These are phyloP conservation scores for Phaedon cochleariae DNA, from an alignment of 2,888 invertebrate species.

Conservation along the genomic window DNA sequence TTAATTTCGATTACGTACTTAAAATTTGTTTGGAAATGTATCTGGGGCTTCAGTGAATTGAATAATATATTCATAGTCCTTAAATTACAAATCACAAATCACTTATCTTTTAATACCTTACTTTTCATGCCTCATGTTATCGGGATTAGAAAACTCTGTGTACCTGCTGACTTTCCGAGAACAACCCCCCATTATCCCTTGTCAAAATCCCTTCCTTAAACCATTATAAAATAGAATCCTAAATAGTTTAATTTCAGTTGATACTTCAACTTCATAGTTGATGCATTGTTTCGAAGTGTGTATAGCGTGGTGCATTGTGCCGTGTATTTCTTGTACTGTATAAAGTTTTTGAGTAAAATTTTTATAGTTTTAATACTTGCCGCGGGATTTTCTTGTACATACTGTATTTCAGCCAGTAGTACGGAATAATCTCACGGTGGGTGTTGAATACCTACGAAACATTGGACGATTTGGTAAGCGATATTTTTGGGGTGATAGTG, in stretches of 20 bases:
- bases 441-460: conserved; percentile 30
- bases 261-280: not conserved
- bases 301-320: too few species aligned
- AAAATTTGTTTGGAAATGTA: too few species aligned
- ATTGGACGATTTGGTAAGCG: not conserved
- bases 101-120: too few species aligned
- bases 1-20: too few species aligned
- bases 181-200: not conserved
- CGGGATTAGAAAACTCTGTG: conserved; percentile 22
- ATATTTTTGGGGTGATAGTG: too few species aligned
- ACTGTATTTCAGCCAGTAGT: conserved; percentile 51
- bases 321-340: not conserved
- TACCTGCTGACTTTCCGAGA: conserved; percentile 18
- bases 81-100: too few species aligned
- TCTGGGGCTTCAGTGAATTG: too few species aligned
- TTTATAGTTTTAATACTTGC: conserved; percentile 42
- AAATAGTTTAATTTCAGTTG: conserved; percentile 1
- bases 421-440: conserved; percentile 57
- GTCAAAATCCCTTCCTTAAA: not conserved
- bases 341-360: conserved; percentile 19
- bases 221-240: not conserved
- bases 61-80: too few species aligned
- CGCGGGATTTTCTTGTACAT: conserved; percentile 51
- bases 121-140: not conserved
- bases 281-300: not conserved